phyloP scores from a whole-genome alignment of 2,888 invertebrate genomes.

The Spatulosminthurus flaviceps region DNA sequence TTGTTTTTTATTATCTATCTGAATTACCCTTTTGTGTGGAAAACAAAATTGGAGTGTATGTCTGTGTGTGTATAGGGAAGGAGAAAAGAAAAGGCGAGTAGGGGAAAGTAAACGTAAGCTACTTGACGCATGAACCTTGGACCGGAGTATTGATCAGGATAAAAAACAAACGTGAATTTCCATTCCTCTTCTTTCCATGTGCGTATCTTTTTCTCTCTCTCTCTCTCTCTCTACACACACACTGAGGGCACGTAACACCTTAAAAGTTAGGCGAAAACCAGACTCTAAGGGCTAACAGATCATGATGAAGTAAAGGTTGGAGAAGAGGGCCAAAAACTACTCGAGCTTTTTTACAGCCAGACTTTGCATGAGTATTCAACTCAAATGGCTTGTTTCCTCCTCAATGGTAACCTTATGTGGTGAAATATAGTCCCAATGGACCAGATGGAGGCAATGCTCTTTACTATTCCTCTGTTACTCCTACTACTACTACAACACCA shows the following conservation, averaged over 20 bases:
- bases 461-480: not conserved
- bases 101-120: not conserved
- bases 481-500: not conserved
- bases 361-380: slow-evolving; percentile 17
- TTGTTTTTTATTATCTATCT: not conserved
- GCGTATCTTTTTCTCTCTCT: too few relatives aligned
- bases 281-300: slow-evolving; percentile 13
- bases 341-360: not conserved
- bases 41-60: slow-evolving; percentile 12
- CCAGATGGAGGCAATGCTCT: slow-evolving; percentile 26
- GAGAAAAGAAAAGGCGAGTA: not conserved
- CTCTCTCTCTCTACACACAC: not conserved
- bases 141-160: not conserved
- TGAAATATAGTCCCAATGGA: slow-evolving; percentile 48
- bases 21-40: not conserved
- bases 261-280: not conserved
- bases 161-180: not conserved
- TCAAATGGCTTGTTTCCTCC: slow-evolving; percentile 15
- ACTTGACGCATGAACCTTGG: not conserved
- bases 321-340: too few relatives aligned
- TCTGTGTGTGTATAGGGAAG: too few relatives aligned
- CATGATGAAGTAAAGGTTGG: slow-evolving; percentile 9
- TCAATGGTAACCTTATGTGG: slow-evolving; percentile 36
- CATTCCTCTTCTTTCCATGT: not conserved
- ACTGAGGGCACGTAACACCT: not conserved